phyloP scores from a whole-genome alignment of 1,140 invertebrate genomes.

The Anoplophora glabripennis region DNA sequence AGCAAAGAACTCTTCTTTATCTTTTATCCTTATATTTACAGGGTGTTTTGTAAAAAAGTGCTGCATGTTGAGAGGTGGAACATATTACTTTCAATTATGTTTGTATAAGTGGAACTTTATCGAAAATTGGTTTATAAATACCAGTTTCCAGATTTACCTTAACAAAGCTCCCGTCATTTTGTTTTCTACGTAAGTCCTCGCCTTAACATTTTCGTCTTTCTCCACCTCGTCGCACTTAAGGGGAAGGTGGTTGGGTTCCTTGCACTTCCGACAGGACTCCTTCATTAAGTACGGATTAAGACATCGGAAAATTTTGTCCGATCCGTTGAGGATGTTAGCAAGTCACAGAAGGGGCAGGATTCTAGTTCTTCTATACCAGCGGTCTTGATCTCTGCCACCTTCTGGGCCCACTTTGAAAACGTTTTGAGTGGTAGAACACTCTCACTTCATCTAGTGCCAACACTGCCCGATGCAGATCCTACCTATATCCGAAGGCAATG shows the following conservation, averaged over 20 bases:
- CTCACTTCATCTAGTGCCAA: too few species aligned
- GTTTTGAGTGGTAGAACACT: constrained; percentile 34
- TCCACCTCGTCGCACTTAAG: constrained; percentile 61
- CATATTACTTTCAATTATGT: too few species aligned
- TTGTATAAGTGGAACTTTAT: too few species aligned
- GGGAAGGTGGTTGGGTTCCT: constrained; percentile 63
- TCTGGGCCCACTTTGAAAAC: constrained; percentile 56
- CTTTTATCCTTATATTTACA: too few species aligned
- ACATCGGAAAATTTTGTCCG: constrained; percentile 64
- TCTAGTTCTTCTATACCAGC: constrained; percentile 61
- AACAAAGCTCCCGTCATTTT: constrained; percentile 65
- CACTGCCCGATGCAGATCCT: too few species aligned
- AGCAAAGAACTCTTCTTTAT: too few species aligned
- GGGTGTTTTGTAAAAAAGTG: too few species aligned
- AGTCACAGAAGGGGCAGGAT: constrained; percentile 64
- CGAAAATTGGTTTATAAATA: too few species aligned
- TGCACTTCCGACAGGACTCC: constrained; percentile 63
- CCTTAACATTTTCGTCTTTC: constrained; percentile 55
- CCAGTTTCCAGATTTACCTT: constrained; percentile 42
- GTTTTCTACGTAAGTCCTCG: constrained; percentile 60
- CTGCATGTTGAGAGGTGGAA: too few species aligned
- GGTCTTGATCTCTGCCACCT: constrained; percentile 57
- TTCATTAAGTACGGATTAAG: constrained; percentile 64
- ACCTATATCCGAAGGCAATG: too few species aligned
- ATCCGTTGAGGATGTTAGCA: constrained; percentile 56